Percentiles rank a stretch among this genome's conserved stretches.
Evolutionary conservation across 2,113 vertebrate genomes (phyloP).

Genomic region (Pipa parva): DNA sequence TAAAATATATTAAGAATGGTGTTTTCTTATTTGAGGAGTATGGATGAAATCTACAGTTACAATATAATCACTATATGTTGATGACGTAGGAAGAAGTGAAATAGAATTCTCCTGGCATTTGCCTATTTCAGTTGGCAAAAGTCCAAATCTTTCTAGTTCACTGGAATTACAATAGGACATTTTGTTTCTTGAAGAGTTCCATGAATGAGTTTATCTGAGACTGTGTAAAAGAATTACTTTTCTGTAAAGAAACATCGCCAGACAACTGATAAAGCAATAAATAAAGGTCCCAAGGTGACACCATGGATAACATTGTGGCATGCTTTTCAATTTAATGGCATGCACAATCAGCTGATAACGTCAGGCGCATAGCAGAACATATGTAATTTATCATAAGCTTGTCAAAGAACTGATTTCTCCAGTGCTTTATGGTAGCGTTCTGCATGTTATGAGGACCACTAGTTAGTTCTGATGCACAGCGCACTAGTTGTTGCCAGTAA

Average conservation of each 20-base stretch:
- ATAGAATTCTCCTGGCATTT: not conserved
- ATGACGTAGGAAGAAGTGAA: too few species aligned
- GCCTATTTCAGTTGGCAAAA: not conserved
- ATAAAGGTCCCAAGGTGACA: not conserved
- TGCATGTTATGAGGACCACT: slow-evolving; percentile 26
- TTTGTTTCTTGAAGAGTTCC: not conserved
- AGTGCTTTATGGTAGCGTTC: slow-evolving; percentile 10
- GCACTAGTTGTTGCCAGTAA: slow-evolving; percentile 26
- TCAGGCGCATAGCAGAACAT: slow-evolving; percentile 21
- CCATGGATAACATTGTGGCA: slow-evolving; percentile 10
- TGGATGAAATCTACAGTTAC: too few species aligned
- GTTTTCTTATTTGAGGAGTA: too few species aligned
- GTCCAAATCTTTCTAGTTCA: not conserved
- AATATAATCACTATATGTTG: too few species aligned
- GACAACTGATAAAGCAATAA: slow-evolving; percentile 18
- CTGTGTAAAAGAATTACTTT: slow-evolving; percentile 1
- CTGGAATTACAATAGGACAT: not conserved
- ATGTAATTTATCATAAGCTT: slow-evolving; percentile 38
- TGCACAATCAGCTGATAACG: slow-evolving; percentile 30
- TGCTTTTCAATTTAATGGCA: slow-evolving; percentile 36
- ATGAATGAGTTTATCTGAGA: slow-evolving; percentile 24
- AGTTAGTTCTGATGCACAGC: slow-evolving; percentile 35
- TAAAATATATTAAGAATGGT: too few species aligned
- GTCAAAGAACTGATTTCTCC: slow-evolving; percentile 30
- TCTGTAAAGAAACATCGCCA: slow-evolving; percentile 16